Percentiles rank a stretch among this genome's conserved stretches.
These are phyloP conservation scores for Squalus acanthias DNA, from an alignment of 2,797 vertebrate genomes.

Conservation along the genomic window DNA sequence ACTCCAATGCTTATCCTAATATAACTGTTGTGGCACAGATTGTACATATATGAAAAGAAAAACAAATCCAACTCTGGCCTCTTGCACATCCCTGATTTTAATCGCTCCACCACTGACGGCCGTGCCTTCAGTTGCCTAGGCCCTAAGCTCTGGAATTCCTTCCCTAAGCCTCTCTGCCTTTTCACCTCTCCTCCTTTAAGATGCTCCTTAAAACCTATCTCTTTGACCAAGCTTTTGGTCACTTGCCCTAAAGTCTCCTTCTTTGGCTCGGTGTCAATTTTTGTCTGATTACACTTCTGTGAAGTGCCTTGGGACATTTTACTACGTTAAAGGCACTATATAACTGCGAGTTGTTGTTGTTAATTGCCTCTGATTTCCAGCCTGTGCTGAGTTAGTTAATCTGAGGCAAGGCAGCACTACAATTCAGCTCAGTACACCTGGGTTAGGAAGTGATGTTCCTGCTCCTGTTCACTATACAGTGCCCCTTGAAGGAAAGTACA, in stretches of 20 bases:
- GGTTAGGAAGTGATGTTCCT: too few relatives aligned
- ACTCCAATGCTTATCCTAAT: neutral
- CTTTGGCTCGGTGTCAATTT: neutral
- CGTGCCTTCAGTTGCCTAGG: neutral
- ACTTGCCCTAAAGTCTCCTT: neutral
- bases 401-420: neutral
- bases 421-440: too few relatives aligned
- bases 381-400: neutral
- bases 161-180: neutral
- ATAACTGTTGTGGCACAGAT: neutral
- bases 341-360: neutral
- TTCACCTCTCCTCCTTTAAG: neutral
- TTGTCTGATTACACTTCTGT: neutral
- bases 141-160: neutral
- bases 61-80: neutral
- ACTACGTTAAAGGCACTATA: neutral
- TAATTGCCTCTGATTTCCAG: neutral
- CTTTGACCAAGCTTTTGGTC: neutral
- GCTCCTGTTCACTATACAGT: too few relatives aligned
- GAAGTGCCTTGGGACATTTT: neutral
- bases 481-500: too few relatives aligned
- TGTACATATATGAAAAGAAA: neutral
- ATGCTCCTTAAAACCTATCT: neutral
- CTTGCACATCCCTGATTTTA: neutral
- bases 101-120: neutral